Base-by-base conservation (phyloP, 1,140 invertebrate genomes). In the Marisa cornuarietis region DNA sequence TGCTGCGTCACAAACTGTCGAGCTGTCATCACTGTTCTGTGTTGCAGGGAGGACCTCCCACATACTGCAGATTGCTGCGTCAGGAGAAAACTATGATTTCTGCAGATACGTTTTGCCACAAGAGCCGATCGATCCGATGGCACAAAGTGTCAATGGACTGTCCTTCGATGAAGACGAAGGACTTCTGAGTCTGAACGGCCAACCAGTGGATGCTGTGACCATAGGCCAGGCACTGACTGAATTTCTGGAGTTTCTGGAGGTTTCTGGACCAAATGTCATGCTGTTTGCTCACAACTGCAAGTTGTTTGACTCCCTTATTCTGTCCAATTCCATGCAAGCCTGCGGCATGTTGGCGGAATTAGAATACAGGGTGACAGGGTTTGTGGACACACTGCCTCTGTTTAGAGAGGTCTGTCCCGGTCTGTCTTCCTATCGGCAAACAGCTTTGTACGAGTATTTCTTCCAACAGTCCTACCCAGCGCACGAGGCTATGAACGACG, bases 251-350 rank as follows among this genome's bases (percentile, higher is more conserved):
- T 77, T 77, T 65, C 63, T 77, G 0, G 76, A 63, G 1, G 49
- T n/a, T n/a, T n/a, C 1, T 24, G 9, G 22, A 22, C 0, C 63
- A n/a, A n/a, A n/a, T 13, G 63, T 54, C 5, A 65, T 54, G 31
- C 22, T 77, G 16, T 22, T 77, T 1, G 76, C 63, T n/a, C 76
- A 77, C 76, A 77, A 77, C 76, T 42, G 31, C 49, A 51, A 54
- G 16, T 6, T 6, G 18, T 77, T 77, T 22, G 76, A 77, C 49
- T 69, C 63, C 49, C 31, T n/a, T 49, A 22, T 52, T 5, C 76
- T 77, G 18, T 51, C 68, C 31, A 77, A 66, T 49, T 5, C 76
- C 2, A 13, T 54, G 20, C 0, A 4, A 20, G 31, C 76, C n/a
- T 77, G 76, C 76, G 22, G 20, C 18, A 18, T 66, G 42, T 31